These are phyloP conservation scores for Rynchops niger DNA, from an alignment of 2,113 vertebrate species.

Conservation along the genomic window DNA sequence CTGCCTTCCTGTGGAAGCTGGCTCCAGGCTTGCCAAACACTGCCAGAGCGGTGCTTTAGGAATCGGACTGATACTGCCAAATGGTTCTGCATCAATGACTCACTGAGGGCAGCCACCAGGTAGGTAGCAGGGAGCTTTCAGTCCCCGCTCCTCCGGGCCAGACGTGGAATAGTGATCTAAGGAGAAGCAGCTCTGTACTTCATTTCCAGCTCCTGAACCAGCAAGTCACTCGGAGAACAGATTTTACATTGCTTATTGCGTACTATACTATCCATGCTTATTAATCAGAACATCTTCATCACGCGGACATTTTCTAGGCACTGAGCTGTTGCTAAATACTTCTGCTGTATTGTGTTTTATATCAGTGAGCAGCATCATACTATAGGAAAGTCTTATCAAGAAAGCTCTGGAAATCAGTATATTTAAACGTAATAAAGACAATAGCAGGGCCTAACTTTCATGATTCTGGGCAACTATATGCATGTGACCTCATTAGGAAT, in stretches of 20 bases:
- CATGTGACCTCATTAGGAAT: not conserved
- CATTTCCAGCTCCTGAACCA: not conserved
- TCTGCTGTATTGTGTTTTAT: not conserved
- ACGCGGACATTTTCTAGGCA: not conserved
- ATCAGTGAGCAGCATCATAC: not conserved
- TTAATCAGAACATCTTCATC: not conserved
- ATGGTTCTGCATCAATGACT: not conserved
- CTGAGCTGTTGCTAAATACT: not conserved
- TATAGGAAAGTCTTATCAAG: not conserved
- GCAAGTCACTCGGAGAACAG: not conserved
- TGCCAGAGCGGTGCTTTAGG: not conserved
- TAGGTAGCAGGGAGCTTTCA: not conserved
- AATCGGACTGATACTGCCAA: not conserved
- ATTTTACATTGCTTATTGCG: not conserved
- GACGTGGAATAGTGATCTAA: not conserved
- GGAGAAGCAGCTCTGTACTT: not conserved
- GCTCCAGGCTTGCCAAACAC: not conserved
- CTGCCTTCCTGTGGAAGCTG: not conserved
- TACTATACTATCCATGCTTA: not conserved
- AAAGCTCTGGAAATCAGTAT: not conserved
- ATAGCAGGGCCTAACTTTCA: not conserved
- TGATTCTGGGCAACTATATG: not conserved
- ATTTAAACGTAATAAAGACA: not conserved
- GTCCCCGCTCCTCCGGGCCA: not conserved
- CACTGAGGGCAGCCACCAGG: not conserved